phyloP scores from a whole-genome alignment of 2,888 invertebrate species.

The Cheilosia scutellata region DNA sequence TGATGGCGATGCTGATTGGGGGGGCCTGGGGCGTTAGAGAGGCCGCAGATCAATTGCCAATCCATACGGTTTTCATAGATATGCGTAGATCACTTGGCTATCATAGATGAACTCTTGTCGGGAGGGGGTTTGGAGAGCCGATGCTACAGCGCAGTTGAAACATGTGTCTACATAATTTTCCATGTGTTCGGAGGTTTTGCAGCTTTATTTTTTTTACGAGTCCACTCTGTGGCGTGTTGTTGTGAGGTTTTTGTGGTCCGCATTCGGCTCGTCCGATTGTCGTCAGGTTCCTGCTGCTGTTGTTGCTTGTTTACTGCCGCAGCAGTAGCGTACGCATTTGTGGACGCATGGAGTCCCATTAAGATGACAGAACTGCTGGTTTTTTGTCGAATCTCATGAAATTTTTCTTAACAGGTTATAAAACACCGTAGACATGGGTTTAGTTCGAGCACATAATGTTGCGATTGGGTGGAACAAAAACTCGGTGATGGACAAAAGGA shows the following conservation, averaged over 20 bases:
- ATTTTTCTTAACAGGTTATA: slow-evolving; percentile 76
- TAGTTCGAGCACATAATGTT: slow-evolving; percentile 72
- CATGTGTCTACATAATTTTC: slow-evolving; percentile 76
- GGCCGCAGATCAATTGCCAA: slow-evolving; percentile 69
- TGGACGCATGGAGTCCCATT: slow-evolving; percentile 69
- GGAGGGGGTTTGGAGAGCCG: slow-evolving; percentile 3
- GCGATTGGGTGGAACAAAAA: slow-evolving; percentile 73
- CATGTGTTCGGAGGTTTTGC: slow-evolving; percentile 72
- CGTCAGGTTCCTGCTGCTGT: slow-evolving; percentile 61
- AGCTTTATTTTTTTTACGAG: slow-evolving; percentile 41
- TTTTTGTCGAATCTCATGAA: slow-evolving; percentile 70
- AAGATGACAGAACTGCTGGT: slow-evolving; percentile 69
- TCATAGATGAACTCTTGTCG: slow-evolving; percentile 57
- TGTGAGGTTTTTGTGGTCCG: slow-evolving; percentile 62
- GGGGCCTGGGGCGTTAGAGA: slow-evolving; percentile 21
- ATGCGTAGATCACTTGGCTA: slow-evolving; percentile 61
- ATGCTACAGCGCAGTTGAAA: slow-evolving; percentile 63
- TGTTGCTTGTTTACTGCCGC: slow-evolving; percentile 65
- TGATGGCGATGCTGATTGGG: slow-evolving; percentile 38
- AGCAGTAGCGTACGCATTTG: slow-evolving; percentile 70
- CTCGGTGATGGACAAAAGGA: slow-evolving; percentile 71
- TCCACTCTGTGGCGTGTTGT: slow-evolving; percentile 68
- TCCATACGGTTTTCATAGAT: slow-evolving; percentile 53
- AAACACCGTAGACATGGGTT: slow-evolving; percentile 75
- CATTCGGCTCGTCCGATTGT: slow-evolving; percentile 72